Evolutionary conservation across 1,140 invertebrate genomes (phyloP), one percentile per base, ranked within the genome.

Genomic region (Aphelenchoides fujianensis): DNA sequence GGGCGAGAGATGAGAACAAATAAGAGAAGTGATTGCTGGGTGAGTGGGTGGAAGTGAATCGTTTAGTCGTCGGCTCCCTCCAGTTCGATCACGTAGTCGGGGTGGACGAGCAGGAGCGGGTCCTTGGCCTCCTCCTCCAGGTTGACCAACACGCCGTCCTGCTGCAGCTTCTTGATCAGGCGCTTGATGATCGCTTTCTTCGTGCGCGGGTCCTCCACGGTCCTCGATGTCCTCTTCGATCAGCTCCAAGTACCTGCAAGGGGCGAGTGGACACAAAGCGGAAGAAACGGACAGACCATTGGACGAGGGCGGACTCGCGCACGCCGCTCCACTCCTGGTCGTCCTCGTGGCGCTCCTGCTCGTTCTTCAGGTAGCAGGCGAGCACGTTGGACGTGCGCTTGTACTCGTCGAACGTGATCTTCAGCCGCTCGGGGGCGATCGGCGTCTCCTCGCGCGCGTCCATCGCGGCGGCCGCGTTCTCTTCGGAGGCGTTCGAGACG

Each of bases 351-450:
- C 70, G 89, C 0, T 87, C 86, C 85, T 98, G 95, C 81, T 92
- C 90, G 80, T 88, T 89, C 76, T 92, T 89, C 90, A 98, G 92
- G 82, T 94, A 90, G 53, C 92, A 86, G 1, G 97, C 89, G 48
- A 98, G 87, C 88, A 97, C 90, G 79, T 96, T 94, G 41, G 93
- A 92, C 31, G 98, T 87, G 70, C 90, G 89, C 85, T 92, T 95
- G 86, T 98, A 99, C 57, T 96, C 91, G 74, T 97, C 94, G 85
- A 93, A 98, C 0, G 91, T 90, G n/a, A 98, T 84, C 27, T 91
- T 93, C 31, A 96, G 85, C 72, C 92, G 92, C 84, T 85, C 81
- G 35, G 75, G 54, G 68, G 54, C 67, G 34, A 63, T 74, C 52
- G 59, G 62, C n/a, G 63, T 35, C 35, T 74, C 68, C 59, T 68